phyloP scores from a whole-genome alignment of 2,113 vertebrate species.

The Scolopax mira region DNA sequence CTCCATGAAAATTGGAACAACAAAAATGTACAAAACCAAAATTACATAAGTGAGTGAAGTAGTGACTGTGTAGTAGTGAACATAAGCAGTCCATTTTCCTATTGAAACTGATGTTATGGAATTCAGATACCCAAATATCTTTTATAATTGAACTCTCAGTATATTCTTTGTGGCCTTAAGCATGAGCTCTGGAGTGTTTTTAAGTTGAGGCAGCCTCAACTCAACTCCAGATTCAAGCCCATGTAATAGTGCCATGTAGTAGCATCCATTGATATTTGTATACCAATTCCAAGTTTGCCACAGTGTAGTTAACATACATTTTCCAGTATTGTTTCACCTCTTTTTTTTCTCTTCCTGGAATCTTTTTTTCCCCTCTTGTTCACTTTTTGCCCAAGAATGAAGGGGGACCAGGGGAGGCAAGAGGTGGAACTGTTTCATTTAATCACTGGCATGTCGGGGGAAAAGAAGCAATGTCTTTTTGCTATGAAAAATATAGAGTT shows the following conservation, averaged over 20 bases:
- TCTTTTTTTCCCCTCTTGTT: neutral
- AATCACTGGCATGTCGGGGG: neutral
- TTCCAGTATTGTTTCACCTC: neutral
- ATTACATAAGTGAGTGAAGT: rapidly evolving
- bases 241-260: neutral
- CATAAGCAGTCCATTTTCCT: neutral
- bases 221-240: neutral
- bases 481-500: constrained; percentile 24
- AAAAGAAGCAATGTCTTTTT: neutral
- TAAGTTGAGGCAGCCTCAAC: neutral
- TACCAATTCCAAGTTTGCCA: neutral
- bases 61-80: neutral
- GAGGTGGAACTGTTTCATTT: neutral
- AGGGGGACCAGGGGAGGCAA: rapidly evolving
- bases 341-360: neutral
- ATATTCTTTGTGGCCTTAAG: neutral
- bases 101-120: neutral
- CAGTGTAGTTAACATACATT: neutral
- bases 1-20: neutral
- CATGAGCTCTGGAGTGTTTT: neutral
- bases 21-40: neutral
- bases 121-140: neutral
- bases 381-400: neutral
- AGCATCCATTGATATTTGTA: neutral
- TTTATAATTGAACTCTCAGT: neutral